Evolutionary conservation across 2,113 vertebrate genomes (phyloP), one percentile per base, ranked within the genome.

Genomic region (Mirounga angustirostris): DNA sequence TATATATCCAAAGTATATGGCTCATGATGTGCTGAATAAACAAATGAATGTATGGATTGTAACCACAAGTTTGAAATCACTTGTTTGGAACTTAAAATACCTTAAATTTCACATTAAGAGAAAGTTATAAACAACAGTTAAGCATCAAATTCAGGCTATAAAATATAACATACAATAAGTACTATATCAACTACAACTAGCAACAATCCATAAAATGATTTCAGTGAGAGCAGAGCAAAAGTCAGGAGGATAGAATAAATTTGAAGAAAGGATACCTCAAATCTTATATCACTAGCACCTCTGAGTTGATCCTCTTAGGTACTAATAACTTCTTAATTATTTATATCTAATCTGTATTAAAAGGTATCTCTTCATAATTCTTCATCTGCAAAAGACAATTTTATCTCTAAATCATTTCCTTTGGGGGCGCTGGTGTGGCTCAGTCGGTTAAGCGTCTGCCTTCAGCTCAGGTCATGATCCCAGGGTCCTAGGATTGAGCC

Each of bases 51-150:
- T 22, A 59, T 28, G 4, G 22, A 61, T 18, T 95, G 12, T 13
- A 96, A 50, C 19, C 50, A 80, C 30, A 85, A 91, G 65, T 84
- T 93, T 92, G 16, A 95, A 94, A 93, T 88, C 14, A 92, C n/a
- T 89, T 90, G 24, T 89, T 96, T 69, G 87, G 13, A 89, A 86
- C 2, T 85, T 89, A 89, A 76, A 76, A 52, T 86, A 76, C 15
- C 59, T 65, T 50, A 91, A 86, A 28, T 80, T 94, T 40, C 21
- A 89, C 33, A 86, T 18, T 91, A 89, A 93, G 52, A 69, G 30
- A 81, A 95, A 87, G 14, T 86, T 82, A 91, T 67, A 76, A 94
- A 59, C 36, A 13, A 93, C 50, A 22, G 28, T 71, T 95, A 91
- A 74, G 15, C 33, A 73, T 94, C 33, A 91, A 96, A 33, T 88